A percentile compares a stretch with the other conserved stretches of the same genome.
These are phyloP conservation scores for Meriones unguiculatus DNA, from an alignment of 2,113 vertebrate species.

Conservation along the genomic window DNA sequence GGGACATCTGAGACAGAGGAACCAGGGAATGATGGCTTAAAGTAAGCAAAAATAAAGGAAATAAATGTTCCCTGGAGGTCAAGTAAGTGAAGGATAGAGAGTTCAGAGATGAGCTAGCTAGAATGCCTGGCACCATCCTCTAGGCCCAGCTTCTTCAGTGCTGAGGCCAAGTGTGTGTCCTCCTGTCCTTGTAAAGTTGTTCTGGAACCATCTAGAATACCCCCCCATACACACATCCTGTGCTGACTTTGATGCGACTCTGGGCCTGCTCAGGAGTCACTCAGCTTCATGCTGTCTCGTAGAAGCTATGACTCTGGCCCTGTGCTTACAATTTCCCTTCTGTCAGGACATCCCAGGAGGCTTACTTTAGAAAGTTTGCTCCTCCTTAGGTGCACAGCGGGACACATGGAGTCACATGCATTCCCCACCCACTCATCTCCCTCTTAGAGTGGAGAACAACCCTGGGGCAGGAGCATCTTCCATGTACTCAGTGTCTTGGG, in stretches of 20 bases:
- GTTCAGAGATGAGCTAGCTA: background rate
- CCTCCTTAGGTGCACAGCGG: background rate
- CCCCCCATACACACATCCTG: background rate
- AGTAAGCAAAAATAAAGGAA: background rate
- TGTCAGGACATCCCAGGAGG: too few species aligned
- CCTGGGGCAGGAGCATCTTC: background rate
- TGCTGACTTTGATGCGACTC: background rate
- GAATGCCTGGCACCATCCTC: accelerated
- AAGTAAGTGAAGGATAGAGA: accelerated
- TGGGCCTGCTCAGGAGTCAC: background rate
- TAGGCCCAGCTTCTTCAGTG: background rate
- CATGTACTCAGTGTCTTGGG: background rate
- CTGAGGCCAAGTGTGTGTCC: background rate
- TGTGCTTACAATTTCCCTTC: accelerated
- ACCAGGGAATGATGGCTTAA: background rate
- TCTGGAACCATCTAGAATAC: background rate
- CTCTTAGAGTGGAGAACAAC: background rate
- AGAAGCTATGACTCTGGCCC: background rate
- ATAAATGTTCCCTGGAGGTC: too few species aligned
- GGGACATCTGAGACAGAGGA: background rate
- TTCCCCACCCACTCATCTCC: background rate
- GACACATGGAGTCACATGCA: accelerated
- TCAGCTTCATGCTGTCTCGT: background rate
- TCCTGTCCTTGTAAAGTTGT: background rate
- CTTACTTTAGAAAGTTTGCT: background rate